Evolutionary conservation across 2,113 vertebrate species (phyloP).

Genomic region (Sminthopsis crassicaudata): DNA sequence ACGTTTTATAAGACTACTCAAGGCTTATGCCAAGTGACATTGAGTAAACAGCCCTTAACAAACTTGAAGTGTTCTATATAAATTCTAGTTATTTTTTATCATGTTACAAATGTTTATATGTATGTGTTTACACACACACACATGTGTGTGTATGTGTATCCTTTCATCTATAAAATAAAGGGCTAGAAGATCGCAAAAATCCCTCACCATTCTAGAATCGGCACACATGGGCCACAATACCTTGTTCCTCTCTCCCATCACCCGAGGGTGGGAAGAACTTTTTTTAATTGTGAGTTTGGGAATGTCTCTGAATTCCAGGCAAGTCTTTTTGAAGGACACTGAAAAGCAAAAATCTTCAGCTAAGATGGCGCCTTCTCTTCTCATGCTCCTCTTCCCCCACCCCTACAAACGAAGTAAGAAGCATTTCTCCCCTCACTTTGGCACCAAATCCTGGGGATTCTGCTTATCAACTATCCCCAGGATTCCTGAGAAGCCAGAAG

Average conservation of each 20-base stretch:
- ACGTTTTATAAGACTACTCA: not conserved
- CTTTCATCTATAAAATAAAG: conserved; percentile 22
- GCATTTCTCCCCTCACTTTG: not conserved
- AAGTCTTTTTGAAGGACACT: not conserved
- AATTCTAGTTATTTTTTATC: not conserved
- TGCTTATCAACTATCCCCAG: not conserved
- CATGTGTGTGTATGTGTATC: too few relatives aligned
- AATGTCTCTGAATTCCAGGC: not conserved
- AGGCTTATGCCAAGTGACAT: not conserved
- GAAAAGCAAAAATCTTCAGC: not conserved
- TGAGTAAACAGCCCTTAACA: not conserved
- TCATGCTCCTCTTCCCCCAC: not conserved
- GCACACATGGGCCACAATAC: not conserved
- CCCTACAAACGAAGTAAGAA: not conserved
- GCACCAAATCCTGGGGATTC: not conserved
- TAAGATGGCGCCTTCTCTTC: not conserved
- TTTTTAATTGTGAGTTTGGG: conserved; percentile 42
- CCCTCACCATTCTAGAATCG: not conserved
- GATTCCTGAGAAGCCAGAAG: conserved; percentile 24
- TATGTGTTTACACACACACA: not conserved
- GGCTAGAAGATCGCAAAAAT: not conserved
- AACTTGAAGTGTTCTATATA: not conserved
- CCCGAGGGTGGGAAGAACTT: not conserved
- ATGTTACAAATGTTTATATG: not conserved
- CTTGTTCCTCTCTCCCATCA: not conserved